Evolutionary conservation across 2,113 vertebrate genomes (phyloP), one percentile per base, ranked within the genome.

Genomic region (Caloenas nicobarica): DNA sequence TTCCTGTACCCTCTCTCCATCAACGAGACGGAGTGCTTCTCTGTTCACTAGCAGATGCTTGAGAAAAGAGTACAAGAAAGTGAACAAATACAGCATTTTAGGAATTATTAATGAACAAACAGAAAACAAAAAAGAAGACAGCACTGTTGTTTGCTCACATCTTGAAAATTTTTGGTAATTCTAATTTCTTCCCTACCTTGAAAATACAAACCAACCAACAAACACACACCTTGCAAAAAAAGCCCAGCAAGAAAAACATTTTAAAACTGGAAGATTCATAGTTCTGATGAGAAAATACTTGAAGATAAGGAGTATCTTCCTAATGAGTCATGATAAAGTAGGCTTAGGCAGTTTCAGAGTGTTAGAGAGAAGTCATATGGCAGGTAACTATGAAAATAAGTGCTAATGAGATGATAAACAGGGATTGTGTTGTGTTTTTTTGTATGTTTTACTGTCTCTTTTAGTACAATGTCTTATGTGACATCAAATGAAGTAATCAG

Each of bases 81-180:
- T 53, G 57, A 94, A 84, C 61, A 95, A 91, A 94, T 46, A 79
- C 57, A 82, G 28, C 62, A 64, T 64, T 88, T 79, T 87, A 74
- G 61, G n/a, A 90, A 68, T 76, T 95, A 85, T 71, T 91, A 94
- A 71, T 68, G 23, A 81, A 60, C 7, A 84, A 90, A 53, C 34
- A 84, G 50, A 76, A 68, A 77, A 25, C 21, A 74, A 93, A 89
- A 48, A 8, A 81, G 51, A 87, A 58, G 14, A 69, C 18, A 62
- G 9, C 8, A 74, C 50, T 88, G 19, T 79, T 88, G 19, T 79
- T 74, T 62, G 3, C 2, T 88, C 25, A 46, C 8, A 21, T 56
- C 10, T 51, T 64, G 38, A 80, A 68, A 68, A 42, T 54, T 79
- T 78, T 74, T 54, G 2, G 6, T 56, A 79, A 74, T 79, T 56